Base-by-base conservation (phyloP, 2,888 invertebrate species). In the Drosophila nr. perissopoda region DNA sequence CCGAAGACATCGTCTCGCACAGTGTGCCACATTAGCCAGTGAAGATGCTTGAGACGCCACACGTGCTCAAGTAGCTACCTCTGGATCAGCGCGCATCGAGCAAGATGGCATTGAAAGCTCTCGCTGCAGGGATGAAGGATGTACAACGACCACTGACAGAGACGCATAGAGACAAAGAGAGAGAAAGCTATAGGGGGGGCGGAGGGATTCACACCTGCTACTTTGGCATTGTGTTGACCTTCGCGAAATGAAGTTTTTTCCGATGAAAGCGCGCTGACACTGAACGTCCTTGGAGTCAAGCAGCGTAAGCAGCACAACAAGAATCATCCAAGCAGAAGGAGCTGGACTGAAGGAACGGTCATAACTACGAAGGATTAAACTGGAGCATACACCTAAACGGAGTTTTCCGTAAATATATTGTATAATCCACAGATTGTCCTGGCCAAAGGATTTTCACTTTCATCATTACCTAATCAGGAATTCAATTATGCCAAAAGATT, bases 51-150 rank as follows among this genome's bases (percentile, higher is more conserved):
- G 87, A 86, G 88, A 82, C 88, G 73, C 68, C 78, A 86, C 87
- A 88, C 87, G 87, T 87, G 87, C 87, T 84, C 76, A 87, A 87
- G 87, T 88, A 80, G 74, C 86, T 71, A 62, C 42, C 61, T 64
- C 53, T 48, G 57, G 45, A 59, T 36, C 34, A 34, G 34, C 36
- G 63, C 57, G 68, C 56, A 56, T n/a, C 38, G n/a, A 38, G 56
- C 56, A 38, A 34, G 29, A 51, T 69, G 72, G 69, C 75, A 75
- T 65, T 65, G 74, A 72, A 60, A 51, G 57, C 56, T 27, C 4
- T 38, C 13, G 59, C 52, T 45, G 38, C 51, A 64, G 59, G 63
- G 70, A 52, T 71, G 70, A 57, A 60, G 38, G 31, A 34, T 36
- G 27, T 36, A 27, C 48, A n/a, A 27, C 21, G 45, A 16, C 45